Evolutionary conservation across 2,797 vertebrate genomes (phyloP).

Genomic region (Gymnothorax javanicus): DNA sequence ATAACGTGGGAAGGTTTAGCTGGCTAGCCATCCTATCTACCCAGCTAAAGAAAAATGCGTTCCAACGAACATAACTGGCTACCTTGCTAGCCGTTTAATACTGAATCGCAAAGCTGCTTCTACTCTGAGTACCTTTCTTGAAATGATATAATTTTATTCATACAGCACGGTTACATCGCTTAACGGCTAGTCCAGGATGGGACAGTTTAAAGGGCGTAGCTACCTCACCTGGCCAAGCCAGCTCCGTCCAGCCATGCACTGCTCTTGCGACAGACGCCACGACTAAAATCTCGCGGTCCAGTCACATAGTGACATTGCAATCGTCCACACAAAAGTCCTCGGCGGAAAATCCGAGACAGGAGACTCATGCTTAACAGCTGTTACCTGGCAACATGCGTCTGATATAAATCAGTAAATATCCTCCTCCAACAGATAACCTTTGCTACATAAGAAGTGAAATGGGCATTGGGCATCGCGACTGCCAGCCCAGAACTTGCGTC

Average conservation of each 20-base stretch:
- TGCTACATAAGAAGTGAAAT: not conserved
- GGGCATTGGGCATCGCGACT: not conserved
- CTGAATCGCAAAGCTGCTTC: too few species aligned
- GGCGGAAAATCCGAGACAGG: conserved; percentile 30
- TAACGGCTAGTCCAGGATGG: conserved; percentile 15
- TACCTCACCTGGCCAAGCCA: conserved; percentile 28
- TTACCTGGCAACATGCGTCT: conserved; percentile 8
- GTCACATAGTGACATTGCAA: not conserved
- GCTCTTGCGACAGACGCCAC: conserved; percentile 14
- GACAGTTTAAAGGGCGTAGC: conserved; percentile 30
- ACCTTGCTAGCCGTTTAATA: too few species aligned
- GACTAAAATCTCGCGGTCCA: conserved; percentile 28
- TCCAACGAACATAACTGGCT: too few species aligned
- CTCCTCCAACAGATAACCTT: not conserved
- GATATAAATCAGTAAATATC: not conserved
- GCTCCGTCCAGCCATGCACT: conserved; percentile 18
- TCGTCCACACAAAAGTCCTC: conserved; percentile 23
- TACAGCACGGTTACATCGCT: not conserved
- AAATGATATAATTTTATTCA: not conserved
- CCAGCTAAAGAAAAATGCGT: too few species aligned
- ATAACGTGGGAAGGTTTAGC: too few species aligned
- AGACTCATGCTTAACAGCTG: conserved; percentile 33
- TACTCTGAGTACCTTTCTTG: not conserved
- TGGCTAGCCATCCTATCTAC: too few species aligned
- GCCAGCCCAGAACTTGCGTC: conserved; percentile 13